These are phyloP conservation scores for Cephus rjabovi DNA, from an alignment of 2,888 invertebrate species.

Conservation along the genomic window DNA sequence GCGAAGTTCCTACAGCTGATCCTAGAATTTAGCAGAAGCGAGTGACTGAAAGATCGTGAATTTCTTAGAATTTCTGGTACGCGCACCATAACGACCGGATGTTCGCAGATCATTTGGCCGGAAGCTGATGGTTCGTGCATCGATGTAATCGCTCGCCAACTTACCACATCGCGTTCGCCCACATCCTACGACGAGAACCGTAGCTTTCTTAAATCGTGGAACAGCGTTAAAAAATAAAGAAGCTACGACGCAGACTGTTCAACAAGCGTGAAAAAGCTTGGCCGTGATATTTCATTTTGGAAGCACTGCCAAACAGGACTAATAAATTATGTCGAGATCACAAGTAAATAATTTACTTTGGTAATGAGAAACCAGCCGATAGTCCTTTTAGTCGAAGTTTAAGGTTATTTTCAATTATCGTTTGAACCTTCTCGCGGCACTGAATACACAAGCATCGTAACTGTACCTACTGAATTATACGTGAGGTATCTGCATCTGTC, in stretches of 20 bases:
- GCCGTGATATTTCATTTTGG: background rate
- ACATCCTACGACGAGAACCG: slow-evolving; percentile 41
- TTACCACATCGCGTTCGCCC: slow-evolving; percentile 47
- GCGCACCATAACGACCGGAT: slow-evolving; percentile 41
- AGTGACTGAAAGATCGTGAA: background rate
- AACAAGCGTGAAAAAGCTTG: background rate
- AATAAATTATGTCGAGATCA: background rate
- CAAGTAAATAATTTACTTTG: background rate
- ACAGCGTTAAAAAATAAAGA: background rate
- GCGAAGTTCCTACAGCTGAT: background rate
- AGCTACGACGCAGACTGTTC: background rate
- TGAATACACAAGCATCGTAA: background rate
- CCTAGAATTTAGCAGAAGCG: background rate
- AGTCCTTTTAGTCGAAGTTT: background rate
- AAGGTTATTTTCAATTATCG: background rate
- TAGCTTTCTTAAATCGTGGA: background rate
- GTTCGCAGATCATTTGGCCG: slow-evolving; percentile 62
- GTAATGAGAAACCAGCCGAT: background rate
- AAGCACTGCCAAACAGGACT: background rate
- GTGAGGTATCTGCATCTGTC: background rate
- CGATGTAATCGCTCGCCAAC: slow-evolving; percentile 47
- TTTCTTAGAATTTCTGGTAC: background rate
- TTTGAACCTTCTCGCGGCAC: background rate
- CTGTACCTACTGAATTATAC: background rate
- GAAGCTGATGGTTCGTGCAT: slow-evolving; percentile 59